These are phyloP conservation scores for Elgaria multicarinata DNA, from an alignment of 2,113 vertebrate genomes.

Conservation along the genomic window DNA sequence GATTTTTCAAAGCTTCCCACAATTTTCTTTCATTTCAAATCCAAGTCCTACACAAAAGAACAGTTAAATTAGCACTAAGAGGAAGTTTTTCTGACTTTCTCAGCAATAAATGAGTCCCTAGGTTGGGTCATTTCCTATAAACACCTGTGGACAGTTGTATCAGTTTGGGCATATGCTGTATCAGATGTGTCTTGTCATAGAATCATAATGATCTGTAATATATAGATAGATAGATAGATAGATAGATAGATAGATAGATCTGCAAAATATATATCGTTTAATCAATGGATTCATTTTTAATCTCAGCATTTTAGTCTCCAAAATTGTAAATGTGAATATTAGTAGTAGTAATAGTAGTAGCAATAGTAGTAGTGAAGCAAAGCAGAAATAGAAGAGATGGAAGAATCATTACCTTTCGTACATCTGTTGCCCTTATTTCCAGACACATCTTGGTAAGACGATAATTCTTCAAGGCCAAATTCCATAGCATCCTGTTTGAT, in stretches of 20 bases:
- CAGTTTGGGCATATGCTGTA: background rate
- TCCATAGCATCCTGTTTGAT: slow-evolving; percentile 30
- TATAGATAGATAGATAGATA: too few relatives aligned
- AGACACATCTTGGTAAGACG: slow-evolving; percentile 13
- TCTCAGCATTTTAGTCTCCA: background rate
- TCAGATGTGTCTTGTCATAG: background rate
- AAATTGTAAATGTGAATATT: background rate
- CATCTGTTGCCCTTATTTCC: background rate
- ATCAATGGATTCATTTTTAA: background rate
- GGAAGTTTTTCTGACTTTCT: background rate
- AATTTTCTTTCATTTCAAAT: background rate
- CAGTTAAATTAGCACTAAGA: background rate
- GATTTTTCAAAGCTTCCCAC: background rate
- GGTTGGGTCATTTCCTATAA: background rate
- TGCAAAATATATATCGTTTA: background rate
- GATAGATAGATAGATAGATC: too few relatives aligned
- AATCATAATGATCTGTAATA: background rate
- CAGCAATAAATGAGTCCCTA: background rate
- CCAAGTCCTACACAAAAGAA: background rate
- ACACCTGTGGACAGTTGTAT: background rate
- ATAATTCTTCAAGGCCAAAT: slow-evolving; percentile 15
- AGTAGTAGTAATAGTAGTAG: background rate
- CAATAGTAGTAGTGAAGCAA: background rate
- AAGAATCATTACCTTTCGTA: background rate
- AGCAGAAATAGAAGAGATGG: background rate